Evolutionary conservation across 2,113 vertebrate species (phyloP), one percentile per base, ranked within the genome.

Genomic region (Varanus salvator): DNA sequence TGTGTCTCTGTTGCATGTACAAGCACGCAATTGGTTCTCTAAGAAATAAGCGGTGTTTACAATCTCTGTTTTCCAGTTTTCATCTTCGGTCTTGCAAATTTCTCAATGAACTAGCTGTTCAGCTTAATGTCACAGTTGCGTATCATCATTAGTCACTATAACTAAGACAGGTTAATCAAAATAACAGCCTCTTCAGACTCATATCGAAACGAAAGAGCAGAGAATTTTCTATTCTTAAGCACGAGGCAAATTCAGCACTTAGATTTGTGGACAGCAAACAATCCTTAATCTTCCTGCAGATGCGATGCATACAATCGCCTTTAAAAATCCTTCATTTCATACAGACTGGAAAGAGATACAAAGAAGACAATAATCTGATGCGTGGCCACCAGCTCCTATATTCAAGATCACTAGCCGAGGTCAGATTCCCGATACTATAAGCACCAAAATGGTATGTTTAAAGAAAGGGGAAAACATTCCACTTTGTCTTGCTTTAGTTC

Each of bases 241-340:
- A 11, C 60, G 27, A 52, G 66, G 80, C 34, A 2, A 78, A 71
- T 91, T 87, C 90, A 91, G 90, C 80, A 91, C 90, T 69, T n/a
- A 54, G 27, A 57, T 75, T 23, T 8, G 34, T 11, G 90, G 90
- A 91, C 90, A 91, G 90, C 90, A 57, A 83, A n/a, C 72, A 31
- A 8, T 12, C 27, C 34, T 87, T 71, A 15, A 44, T 17, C 27
- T 44, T 85, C 54, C 80, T 54, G 31, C 44, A 60, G 19, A 23
- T 21, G 0, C 38, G 6, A 15, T n/a, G 4, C 60, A 71, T 19
- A 38, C 64, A 69, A 57, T 1, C 1, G 8, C 57, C 57, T 25
- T 44, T 31, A 29, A 78, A 85, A 54, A 23, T 54, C 71, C 44
- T 68, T 85, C 31, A 21, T 75, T 54, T 69, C 72, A 76, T 29